Evolutionary conservation across 2,113 vertebrate genomes (phyloP).

Genomic region (Peromyscus maniculatus): DNA sequence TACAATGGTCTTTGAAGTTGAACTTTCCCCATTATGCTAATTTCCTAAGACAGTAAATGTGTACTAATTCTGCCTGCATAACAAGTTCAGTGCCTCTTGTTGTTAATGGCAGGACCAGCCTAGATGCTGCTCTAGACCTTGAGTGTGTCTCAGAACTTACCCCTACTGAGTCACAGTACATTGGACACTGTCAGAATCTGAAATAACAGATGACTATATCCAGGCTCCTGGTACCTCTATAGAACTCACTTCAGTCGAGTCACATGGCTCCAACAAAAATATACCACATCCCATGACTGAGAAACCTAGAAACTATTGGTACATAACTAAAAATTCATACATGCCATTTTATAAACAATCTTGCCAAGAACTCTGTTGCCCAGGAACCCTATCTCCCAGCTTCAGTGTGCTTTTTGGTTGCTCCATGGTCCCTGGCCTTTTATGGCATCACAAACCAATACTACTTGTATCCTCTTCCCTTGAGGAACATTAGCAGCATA

Average conservation of each 20-base stretch:
- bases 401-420: background rate
- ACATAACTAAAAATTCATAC: background rate
- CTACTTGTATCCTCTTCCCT: background rate
- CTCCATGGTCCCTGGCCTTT: background rate
- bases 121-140: background rate
- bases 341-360: background rate
- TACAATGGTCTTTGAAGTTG: background rate
- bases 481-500: background rate
- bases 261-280: background rate
- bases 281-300: background rate
- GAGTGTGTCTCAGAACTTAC: background rate
- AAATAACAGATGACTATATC: background rate
- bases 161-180: background rate
- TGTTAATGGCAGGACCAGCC: background rate
- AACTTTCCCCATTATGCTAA: background rate
- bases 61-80: background rate
- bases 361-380: background rate
- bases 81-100: background rate
- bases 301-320: slow-evolving; percentile 24
- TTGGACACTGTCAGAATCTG: background rate
- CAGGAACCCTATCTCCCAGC: background rate
- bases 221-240: background rate
- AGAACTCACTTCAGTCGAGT: background rate
- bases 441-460: background rate
- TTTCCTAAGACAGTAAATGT: background rate